Conservation (phyloP, 2,888 invertebrate genomes). For the Nezara viridula region DNA sequence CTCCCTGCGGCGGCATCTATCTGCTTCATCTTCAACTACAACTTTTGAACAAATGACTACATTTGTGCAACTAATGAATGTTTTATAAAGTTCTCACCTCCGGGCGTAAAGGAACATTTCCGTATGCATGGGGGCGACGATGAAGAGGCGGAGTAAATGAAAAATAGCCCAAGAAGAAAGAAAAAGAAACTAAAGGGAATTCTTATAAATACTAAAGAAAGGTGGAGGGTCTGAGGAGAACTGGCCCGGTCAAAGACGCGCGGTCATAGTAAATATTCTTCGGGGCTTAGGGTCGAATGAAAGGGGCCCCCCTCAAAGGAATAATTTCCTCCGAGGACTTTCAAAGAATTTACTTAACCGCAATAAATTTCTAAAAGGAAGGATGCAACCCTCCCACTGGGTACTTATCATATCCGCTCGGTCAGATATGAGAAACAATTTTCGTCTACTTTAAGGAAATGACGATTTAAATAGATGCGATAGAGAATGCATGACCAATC, state of each 20-base stretch:
- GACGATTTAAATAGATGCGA: too few relatives aligned
- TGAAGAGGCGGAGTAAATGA: not conserved
- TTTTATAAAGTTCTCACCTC: constrained; percentile 16
- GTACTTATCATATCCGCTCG: not conserved
- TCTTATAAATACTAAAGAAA: constrained; percentile 43
- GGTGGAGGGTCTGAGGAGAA: constrained; percentile 5
- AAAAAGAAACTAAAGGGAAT: constrained; percentile 43
- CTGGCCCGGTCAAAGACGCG: constrained; percentile 26
- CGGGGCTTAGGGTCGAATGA: constrained; percentile 1
- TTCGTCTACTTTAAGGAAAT: not conserved
- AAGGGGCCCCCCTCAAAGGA: constrained; percentile 29
- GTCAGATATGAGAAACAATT: not conserved
- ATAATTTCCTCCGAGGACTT: constrained; percentile 23
- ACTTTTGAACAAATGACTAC: not conserved
- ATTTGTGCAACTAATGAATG: not conserved
- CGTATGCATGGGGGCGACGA: not conserved
- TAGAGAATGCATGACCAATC: too few relatives aligned
- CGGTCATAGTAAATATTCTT: constrained; percentile 51
- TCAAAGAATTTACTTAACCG: constrained; percentile 49
- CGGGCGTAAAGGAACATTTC: not conserved
- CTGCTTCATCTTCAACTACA: not conserved
- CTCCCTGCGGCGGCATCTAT: too few relatives aligned
- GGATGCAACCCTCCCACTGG: not conserved
- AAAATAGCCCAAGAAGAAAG: constrained; percentile 27
- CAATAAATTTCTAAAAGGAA: constrained; percentile 26